A percentile compares a stretch with the other conserved stretches of the same genome.
Conservation (phyloP, 2,888 invertebrate species). For the Agonum fuliginosum region DNA sequence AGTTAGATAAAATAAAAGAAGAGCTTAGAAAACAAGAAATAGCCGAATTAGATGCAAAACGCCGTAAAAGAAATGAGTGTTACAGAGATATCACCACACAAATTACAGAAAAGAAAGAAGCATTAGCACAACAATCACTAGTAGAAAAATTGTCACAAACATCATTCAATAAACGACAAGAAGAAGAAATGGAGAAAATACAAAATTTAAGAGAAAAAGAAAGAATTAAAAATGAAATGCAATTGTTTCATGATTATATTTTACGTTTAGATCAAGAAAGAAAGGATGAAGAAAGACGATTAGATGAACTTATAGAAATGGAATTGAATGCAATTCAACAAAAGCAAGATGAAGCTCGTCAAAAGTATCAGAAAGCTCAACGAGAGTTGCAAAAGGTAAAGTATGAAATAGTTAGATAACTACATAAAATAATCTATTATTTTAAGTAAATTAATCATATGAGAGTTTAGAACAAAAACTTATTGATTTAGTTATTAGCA, state of each 20-base stretch:
- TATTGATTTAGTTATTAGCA: no score
- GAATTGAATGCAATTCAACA: conserved; percentile 66
- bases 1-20: conserved; percentile 66
- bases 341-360: conserved; percentile 68
- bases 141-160: conserved; percentile 69
- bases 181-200: conserved; percentile 68
- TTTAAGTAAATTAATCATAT: no score
- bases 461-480: no score
- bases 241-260: conserved; percentile 68
- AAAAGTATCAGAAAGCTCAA: conserved; percentile 68
- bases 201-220: conserved; percentile 63
- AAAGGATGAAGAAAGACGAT: conserved; percentile 67
- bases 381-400: conserved; percentile 67
- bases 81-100: conserved; percentile 68
- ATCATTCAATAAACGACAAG: conserved; percentile 67
- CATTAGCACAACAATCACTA: conserved; percentile 66
- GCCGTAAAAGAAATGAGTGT: conserved; percentile 65
- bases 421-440: no score
- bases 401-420: conserved; percentile 36
- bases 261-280: conserved; percentile 67
- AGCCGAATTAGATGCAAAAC: conserved; percentile 62
- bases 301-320: conserved; percentile 66
- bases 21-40: conserved; percentile 67
- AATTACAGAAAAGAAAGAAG: conserved; percentile 67
- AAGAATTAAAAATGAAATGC: conserved; percentile 67